Conservation (phyloP, 2,888 invertebrate species). For the Diadegma fenestrale region DNA sequence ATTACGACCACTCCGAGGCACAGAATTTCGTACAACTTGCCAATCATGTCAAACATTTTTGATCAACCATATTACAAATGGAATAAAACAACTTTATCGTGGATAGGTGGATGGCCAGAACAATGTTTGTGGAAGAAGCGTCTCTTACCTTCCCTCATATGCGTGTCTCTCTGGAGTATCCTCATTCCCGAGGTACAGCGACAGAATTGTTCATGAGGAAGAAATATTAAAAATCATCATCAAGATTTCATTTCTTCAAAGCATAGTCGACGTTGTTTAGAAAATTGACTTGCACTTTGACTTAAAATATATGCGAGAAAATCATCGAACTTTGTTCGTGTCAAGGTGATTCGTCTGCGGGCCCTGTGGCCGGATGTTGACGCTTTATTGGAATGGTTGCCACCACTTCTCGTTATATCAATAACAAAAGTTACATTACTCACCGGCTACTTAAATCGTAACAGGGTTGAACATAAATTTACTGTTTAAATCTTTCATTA, state of each 20-base stretch:
- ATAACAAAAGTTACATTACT: slow-evolving; percentile 32
- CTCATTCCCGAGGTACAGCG: slow-evolving; percentile 15
- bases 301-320: neutral
- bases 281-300: neutral
- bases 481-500: neutral
- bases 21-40: neutral
- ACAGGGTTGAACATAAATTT: slow-evolving; percentile 24
- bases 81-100: slow-evolving; percentile 36
- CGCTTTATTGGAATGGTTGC: slow-evolving; percentile 41
- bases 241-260: neutral
- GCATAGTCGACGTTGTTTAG: neutral
- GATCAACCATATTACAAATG: slow-evolving; percentile 40
- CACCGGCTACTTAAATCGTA: slow-evolving; percentile 44
- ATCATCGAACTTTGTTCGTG: neutral
- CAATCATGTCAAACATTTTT: slow-evolving; percentile 38
- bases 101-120: slow-evolving; percentile 44
- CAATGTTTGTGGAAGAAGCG: slow-evolving; percentile 29
- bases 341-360: slow-evolving; percentile 42
- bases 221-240: neutral
- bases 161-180: neutral
- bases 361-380: slow-evolving; percentile 30
- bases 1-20: neutral
- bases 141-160: slow-evolving; percentile 9
- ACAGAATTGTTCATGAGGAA: neutral
- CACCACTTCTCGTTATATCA: slow-evolving; percentile 25